Evolutionary conservation across 1,140 invertebrate species (phyloP), one percentile per base, ranked within the genome.

Genomic region (Anastatus disparis): DNA sequence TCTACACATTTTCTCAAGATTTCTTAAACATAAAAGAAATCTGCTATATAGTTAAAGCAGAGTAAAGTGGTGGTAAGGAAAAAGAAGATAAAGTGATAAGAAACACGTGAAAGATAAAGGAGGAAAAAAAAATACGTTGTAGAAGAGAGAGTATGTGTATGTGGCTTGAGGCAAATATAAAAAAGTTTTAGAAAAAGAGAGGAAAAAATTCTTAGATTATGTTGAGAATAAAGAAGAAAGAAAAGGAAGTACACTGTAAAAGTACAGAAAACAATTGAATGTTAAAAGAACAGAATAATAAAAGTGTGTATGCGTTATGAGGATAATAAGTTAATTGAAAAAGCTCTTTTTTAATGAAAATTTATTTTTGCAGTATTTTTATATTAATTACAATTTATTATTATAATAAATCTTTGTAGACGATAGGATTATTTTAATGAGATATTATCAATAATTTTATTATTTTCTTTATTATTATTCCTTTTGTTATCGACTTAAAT

Each of bases 41-140:
- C 35, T 20, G 6, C 15, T 24, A 50, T 20, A 26, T 22, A 29
- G 26, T 27, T 22, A 55, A n/a, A 70, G 40, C 10, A 27, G n/a
- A 31, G 35, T 56, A 63, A n/a, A 58, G 52, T 58, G 48, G 27
- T 17, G 27, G 52, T 52, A 52, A 65, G 61, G 40, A 65, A 35
- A 52, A n/a, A n/a, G 27, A 52, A 66, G 70, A 59, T 68, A 68
- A 59, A 46, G 38, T 29, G 59, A 50, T 58, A 56, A 42, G 46
- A 59, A 59, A 61, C 56, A 52, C 42, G 64, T 48, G 53, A 72
- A 67, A 67, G 70, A 55, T 52, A 63, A 65, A 24, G 44, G 58
- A 35, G 31, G n/a, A n/a, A 48, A 58, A 48, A 66, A 46, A 13
- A 38, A 53, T 15, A 40, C 26, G 42, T n/a, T n/a, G 42, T 3